Percentiles rank a stretch among this genome's conserved stretches.
These are phyloP conservation scores for Zoanthus gigantus DNA, from an alignment of 92 coral and sea anemone genomes.

Conservation along the genomic window DNA sequence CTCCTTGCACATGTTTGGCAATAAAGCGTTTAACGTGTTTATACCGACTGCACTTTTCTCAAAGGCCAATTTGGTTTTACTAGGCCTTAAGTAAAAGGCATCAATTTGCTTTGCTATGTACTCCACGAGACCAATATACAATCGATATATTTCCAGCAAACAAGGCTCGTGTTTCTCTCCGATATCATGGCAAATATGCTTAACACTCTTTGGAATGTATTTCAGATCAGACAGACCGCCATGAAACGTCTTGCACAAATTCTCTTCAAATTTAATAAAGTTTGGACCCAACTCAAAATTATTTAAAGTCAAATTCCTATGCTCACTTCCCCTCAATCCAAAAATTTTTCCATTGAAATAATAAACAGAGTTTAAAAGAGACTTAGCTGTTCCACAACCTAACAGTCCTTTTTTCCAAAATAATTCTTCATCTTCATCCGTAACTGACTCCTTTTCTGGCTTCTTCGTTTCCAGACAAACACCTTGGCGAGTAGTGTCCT, in stretches of 20 bases:
- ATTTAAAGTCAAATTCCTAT: slow-evolving; percentile 62
- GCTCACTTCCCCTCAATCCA: slow-evolving; percentile 66
- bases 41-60: slow-evolving; percentile 66
- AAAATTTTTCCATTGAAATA: slow-evolving; percentile 7
- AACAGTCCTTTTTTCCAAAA: slow-evolving; percentile 44
- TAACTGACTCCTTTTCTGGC: slow-evolving; percentile 63
- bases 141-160: slow-evolving; percentile 61
- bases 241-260: slow-evolving; percentile 46
- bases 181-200: slow-evolving; percentile 66
- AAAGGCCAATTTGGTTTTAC: slow-evolving; percentile 51
- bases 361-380: slow-evolving; percentile 59
- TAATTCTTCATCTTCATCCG: slow-evolving; percentile 70
- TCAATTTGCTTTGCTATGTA: slow-evolving; percentile 42
- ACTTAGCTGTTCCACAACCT: slow-evolving; percentile 49
- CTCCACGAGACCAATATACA: slow-evolving; percentile 62
- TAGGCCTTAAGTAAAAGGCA: slow-evolving; percentile 62
- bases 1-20: slow-evolving; percentile 55
- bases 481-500: slow-evolving; percentile 64
- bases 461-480: slow-evolving; percentile 54
- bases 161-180: slow-evolving; percentile 62
- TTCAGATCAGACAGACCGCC: slow-evolving; percentile 56
- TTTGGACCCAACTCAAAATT: slow-evolving; percentile 56
- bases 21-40: slow-evolving; percentile 61
- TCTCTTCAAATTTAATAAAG: slow-evolving; percentile 33
- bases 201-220: slow-evolving; percentile 58